phyloP scores from a whole-genome alignment of 2,797 vertebrate genomes.

The Tolypeutes matacus region DNA sequence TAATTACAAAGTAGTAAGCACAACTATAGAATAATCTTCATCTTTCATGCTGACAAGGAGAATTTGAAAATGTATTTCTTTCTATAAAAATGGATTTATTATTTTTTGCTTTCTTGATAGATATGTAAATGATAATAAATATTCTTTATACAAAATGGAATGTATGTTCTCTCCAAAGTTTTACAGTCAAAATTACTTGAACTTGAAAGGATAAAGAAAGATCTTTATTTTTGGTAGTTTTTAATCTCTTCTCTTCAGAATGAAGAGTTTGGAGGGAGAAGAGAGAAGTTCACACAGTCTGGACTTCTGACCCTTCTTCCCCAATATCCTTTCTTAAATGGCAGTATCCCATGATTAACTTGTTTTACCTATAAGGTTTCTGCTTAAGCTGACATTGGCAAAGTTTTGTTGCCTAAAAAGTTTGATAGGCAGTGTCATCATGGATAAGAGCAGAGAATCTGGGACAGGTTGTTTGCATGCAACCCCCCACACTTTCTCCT shows the following conservation, averaged over 20 bases:
- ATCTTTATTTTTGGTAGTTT: neutral
- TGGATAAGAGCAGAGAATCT: neutral
- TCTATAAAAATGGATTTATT: constrained; percentile 71
- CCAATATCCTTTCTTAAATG: fast-evolving
- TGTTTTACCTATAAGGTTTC: neutral
- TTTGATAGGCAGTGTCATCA: neutral
- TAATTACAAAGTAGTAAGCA: constrained; percentile 85
- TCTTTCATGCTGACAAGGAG: constrained; percentile 81
- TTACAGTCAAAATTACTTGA: neutral
- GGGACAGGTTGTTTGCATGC: neutral
- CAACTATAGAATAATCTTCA: constrained; percentile 80
- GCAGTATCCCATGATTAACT: neutral
- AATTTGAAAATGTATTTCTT: constrained; percentile 64
- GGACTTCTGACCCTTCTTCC: fast-evolving
- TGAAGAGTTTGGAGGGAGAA: neutral
- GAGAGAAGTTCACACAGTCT: fast-evolving
- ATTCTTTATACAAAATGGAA: constrained; percentile 38
- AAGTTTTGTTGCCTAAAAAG: neutral
- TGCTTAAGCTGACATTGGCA: neutral
- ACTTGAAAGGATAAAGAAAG: neutral
- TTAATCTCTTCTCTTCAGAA: neutral
- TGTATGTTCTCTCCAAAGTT: neutral
- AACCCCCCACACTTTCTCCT: neutral
- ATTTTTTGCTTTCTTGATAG: constrained; percentile 57
- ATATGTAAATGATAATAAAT: neutral